Base-by-base conservation (phyloP, 2,888 invertebrate genomes). In the Dendrolimus pini region DNA sequence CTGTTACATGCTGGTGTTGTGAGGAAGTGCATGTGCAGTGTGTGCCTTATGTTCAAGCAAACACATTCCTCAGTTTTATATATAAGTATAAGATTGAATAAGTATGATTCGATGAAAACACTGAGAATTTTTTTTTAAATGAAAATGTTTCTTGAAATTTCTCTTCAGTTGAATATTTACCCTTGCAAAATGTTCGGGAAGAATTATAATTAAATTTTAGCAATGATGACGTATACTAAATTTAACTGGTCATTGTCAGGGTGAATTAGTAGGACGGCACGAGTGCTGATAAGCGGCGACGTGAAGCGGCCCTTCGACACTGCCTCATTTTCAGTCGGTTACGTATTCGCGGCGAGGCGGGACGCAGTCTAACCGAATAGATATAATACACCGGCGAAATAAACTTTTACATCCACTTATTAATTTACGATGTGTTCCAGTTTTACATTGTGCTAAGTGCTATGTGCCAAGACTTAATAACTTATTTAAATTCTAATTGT, bases 161-260 rank as follows among this genome's bases (percentile, higher is more conserved):
- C 47, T 12, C 30, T 30, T 30, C 30, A 30, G 30, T 30, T 9
- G 9, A 47, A 9, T 12, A 10, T 47, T 47, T 47, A n/a, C 47
- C 47, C 9, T 47, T 47, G 6, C 12, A 9, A 47, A 47, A 10
- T 47, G 47, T 30, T 47, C 9, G 47, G 30, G 30, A 47, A 9
- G 47, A 47, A 47, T 47, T 47, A 42, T 47, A 13, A 47, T 42
- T 55, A 55, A 55, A 55, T 55, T 55, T 41, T 9, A n/a, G 30
- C 7, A 54, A 52, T 41, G 30, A 56, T 7, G 13, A 41, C 14
- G 54, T 54, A 54, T 54, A 30, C 30, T 6, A 30, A 30, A 30
- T 47, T 47, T 9, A 47, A 47, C 47, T 47, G 47, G 47, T 47
- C 47, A 47, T 47, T 47, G 47, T 47, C 12, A 47, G 47, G 7